These are phyloP conservation scores for Subacronicta megacephala DNA, from an alignment of 2,888 invertebrate species.

Conservation along the genomic window DNA sequence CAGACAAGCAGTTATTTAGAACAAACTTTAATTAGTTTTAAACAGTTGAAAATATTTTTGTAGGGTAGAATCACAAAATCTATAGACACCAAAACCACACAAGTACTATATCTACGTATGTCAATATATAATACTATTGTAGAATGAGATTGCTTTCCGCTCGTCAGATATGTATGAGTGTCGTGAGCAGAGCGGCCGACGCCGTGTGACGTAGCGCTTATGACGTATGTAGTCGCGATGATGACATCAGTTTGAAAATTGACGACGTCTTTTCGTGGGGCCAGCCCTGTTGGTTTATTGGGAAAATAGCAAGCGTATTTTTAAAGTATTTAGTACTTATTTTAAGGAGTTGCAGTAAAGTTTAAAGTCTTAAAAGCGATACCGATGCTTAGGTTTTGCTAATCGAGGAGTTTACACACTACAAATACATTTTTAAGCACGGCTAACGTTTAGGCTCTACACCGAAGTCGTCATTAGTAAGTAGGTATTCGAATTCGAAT, in stretches of 20 bases:
- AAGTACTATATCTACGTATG: conserved; percentile 71
- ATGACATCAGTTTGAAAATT: not conserved
- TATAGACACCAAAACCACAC: conserved; percentile 47
- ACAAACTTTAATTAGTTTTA: too few species aligned
- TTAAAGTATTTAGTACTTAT: not conserved
- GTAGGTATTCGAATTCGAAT: not conserved
- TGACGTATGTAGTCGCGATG: conserved; percentile 29
- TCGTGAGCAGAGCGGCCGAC: conserved; percentile 71
- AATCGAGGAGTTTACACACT: too few species aligned
- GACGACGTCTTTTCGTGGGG: conserved; percentile 13
- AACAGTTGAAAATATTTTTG: not conserved
- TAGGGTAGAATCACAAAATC: not conserved
- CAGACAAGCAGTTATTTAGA: too few species aligned
- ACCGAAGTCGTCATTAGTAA: not conserved
- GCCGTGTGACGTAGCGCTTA: conserved; percentile 67
- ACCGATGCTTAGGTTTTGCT: too few species aligned
- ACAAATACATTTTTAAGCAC: too few species aligned
- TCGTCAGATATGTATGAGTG: conserved; percentile 86
- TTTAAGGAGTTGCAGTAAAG: not conserved
- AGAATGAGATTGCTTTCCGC: conserved; percentile 85
- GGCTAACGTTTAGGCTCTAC: too few species aligned
- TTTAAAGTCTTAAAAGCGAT: too few species aligned
- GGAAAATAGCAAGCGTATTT: not conserved
- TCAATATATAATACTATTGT: conserved; percentile 68
- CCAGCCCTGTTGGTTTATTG: conserved; percentile 22